phyloP scores from a whole-genome alignment of 2,113 vertebrate species.

The Carlito syrichta region DNA sequence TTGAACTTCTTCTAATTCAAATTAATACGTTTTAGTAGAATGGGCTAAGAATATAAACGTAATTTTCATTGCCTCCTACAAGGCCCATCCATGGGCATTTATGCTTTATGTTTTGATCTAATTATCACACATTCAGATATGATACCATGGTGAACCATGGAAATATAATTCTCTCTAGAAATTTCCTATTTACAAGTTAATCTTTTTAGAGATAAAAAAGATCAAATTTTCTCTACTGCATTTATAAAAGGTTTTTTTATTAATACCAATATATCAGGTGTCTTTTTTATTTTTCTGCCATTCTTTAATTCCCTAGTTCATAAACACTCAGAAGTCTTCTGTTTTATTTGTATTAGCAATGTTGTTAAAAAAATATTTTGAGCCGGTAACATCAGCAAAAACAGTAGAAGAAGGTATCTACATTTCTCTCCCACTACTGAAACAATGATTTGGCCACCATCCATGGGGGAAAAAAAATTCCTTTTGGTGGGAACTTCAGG shows the following conservation, averaged over 20 bases:
- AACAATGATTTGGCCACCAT: background rate
- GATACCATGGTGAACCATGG: background rate
- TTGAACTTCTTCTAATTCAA: constrained; percentile 16
- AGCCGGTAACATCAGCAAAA: background rate
- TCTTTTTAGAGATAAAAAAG: background rate
- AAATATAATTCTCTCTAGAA: constrained; percentile 18
- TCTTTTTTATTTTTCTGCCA: background rate
- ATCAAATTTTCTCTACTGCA: background rate
- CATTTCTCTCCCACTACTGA: background rate
- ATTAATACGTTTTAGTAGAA: background rate
- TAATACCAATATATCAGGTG: background rate
- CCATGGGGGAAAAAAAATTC: background rate
- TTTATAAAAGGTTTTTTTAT: background rate
- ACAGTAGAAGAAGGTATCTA: background rate
- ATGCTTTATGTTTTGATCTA: constrained; percentile 15
- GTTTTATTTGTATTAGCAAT: background rate
- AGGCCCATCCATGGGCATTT: background rate
- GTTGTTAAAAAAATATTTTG: background rate
- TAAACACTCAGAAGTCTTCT: background rate
- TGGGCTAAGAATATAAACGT: background rate
- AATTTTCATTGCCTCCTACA: background rate
- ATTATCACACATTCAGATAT: background rate
- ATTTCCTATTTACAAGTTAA: background rate
- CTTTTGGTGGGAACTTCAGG: background rate
- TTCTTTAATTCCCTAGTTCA: background rate